Conservation (phyloP, 2,113 vertebrate species). For the Rattus rattus region DNA sequence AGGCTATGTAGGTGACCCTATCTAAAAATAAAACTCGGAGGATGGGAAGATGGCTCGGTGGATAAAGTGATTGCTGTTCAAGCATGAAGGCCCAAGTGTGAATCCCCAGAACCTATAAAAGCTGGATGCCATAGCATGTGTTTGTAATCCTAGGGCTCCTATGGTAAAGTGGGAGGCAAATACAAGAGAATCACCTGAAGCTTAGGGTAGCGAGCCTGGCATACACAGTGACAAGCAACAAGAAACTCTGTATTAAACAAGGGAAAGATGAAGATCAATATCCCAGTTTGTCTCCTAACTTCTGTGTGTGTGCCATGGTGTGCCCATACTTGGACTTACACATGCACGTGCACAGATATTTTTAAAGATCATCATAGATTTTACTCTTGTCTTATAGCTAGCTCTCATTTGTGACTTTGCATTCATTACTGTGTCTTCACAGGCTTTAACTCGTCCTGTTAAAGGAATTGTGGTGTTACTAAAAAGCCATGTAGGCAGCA, state of each 20-base stretch:
- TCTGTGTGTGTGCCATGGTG: background rate
- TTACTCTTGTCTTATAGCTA: background rate
- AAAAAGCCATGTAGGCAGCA: conserved; percentile 72
- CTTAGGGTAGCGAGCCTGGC: background rate
- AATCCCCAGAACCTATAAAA: background rate
- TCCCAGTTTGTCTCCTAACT: background rate
- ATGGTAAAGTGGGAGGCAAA: background rate
- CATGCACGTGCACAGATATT: background rate
- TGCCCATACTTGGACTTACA: background rate
- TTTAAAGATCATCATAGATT: background rate
- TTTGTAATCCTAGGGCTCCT: background rate
- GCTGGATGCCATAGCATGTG: background rate
- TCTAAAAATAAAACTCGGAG: background rate
- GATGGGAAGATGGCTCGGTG: background rate
- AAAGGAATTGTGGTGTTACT: conserved; percentile 91
- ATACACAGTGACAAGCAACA: background rate
- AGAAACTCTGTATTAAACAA: background rate
- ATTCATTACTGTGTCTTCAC: conserved; percentile 60
- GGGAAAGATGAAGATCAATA: background rate
- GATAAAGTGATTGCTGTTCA: background rate
- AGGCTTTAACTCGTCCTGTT: conserved; percentile 86
- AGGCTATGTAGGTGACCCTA: background rate
- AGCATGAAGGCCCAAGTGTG: background rate
- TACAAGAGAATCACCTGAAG: background rate
- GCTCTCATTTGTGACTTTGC: conserved; percentile 19